Evolutionary conservation across 2,888 invertebrate species (phyloP).

Genomic region (Petrophora chlorosata): DNA sequence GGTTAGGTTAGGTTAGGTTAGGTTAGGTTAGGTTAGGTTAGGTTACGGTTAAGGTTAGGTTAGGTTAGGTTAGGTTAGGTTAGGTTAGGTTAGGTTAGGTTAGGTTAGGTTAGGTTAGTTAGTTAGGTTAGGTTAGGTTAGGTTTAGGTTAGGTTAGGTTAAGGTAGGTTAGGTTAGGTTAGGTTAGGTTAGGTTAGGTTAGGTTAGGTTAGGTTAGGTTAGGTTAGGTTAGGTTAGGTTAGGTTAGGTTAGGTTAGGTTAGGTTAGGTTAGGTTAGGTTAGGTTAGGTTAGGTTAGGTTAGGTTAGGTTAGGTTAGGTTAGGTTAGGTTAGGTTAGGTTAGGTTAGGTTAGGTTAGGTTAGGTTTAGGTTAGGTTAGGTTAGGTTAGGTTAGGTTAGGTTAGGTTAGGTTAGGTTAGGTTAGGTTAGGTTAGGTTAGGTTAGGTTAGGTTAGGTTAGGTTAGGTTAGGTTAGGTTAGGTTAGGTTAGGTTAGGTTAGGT

Average conservation of each 20-base stretch:
- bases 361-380: slow-evolving; percentile 18
- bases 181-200: slow-evolving; percentile 16
- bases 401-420: slow-evolving; percentile 18
- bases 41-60: slow-evolving; percentile 15
- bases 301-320: slow-evolving; percentile 15
- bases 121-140: slow-evolving; percentile 17
- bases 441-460: slow-evolving; percentile 18
- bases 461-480: slow-evolving; percentile 18
- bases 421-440: slow-evolving; percentile 18
- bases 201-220: slow-evolving; percentile 18
- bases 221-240: slow-evolving; percentile 17
- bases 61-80: slow-evolving; percentile 18
- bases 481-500: slow-evolving; percentile 17
- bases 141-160: slow-evolving; percentile 17
- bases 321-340: slow-evolving; percentile 18
- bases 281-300: slow-evolving; percentile 18
- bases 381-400: slow-evolving; percentile 15
- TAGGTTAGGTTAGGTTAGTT: slow-evolving; percentile 17
- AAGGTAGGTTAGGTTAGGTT: slow-evolving; percentile 16
- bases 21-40: slow-evolving; percentile 17
- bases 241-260: slow-evolving; percentile 16
- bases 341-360: slow-evolving; percentile 18
- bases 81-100: slow-evolving; percentile 16
- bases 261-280: slow-evolving; percentile 16
- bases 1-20: slow-evolving; percentile 11